Evolutionary conservation across 2,888 invertebrate species (phyloP), one percentile per base, ranked within the genome.

Genomic region (Lasioglossum morio): DNA sequence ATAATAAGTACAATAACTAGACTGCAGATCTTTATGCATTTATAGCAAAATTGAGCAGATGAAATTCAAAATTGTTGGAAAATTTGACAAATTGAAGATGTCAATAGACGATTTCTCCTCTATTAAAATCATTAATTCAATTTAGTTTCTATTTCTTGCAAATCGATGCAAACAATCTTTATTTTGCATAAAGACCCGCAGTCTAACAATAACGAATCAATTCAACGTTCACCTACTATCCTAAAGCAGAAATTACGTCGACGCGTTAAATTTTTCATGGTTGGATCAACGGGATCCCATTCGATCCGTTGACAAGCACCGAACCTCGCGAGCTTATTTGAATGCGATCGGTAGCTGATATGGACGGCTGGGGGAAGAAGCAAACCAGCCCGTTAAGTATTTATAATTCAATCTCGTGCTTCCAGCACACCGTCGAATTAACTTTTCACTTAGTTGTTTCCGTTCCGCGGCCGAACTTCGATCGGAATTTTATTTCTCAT

Each of bases 381-480:
- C 63, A 19, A 63, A 30, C 63, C 8, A 63, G 30, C 34, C 30
- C 2, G 43, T 72, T 46, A 72, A 72, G 27, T 72, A 72, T 72
- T 72, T 72, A 72, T 16, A 43, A 72, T 72, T 43, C 43, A n/a
- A 72, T 72, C 37, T 43, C 43, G 46, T 63, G 27, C 43, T 12
- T 16, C 37, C 27, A 27, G 43, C n/a, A 16, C 43, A 27, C 23
- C 72, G 72, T 46, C 46, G 46, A 72, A 72, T 46, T 43, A 72
- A 43, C 72, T 72, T 46, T 72, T 43, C 27, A 43, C 72, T 72
- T 46, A 46, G 72, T 46, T 72, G 27, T 43, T 43, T 27, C n/a
- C 72, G 43, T 14, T 27, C 43, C 63, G 63, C 63, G 63, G 63
- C 16, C 19, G 8, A 63, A 34, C 63, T 63, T 63, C 63, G 30